Base-by-base conservation (phyloP, 2,113 vertebrate species). In the Gnathonemus echidnorhynchus region DNA sequence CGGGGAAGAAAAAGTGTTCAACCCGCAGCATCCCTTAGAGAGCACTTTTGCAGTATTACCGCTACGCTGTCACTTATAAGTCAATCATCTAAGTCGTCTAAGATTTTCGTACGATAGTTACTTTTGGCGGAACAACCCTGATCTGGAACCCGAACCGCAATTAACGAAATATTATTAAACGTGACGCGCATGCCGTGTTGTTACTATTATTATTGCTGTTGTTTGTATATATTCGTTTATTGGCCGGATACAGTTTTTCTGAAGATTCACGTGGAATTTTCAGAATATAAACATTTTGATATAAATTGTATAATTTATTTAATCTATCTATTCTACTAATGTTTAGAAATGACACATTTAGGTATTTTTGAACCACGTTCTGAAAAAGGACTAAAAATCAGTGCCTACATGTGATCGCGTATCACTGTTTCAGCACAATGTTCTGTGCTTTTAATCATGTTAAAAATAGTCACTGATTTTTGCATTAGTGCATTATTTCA, bases 31-130 rank as follows among this genome's bases (percentile, higher is more conserved):
- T 86, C 91, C 62, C 46, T 90, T 89, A 91, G 90, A 88, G 90
- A 92, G 48, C 39, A 62, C 80, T 10, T 91, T 90, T 92, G 91
- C 90, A 93, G 95, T 93, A 95, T 95, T 95, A 96, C 94, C 93
- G 91, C 93, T 89, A 91, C 94, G 94, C 94, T 94, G 93, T 92
- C 94, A 93, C 95, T 93, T 94, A 94, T 91, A 93, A 94, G 94
- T 95, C 93, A 91, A 94, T 94, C 93, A 93, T 91, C 91, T 91
- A 89, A 88, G 80, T 89, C 92, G 90, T 92, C 92, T 89, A 88
- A 92, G 92, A 93, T 94, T 91, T 89, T 91, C 91, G 93, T 80
- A 80, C 92, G 90, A 85, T 91, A 91, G 94, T 92, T 94, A 93
- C 92, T 45, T 88, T 83, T 42, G 19, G 86, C 49, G 49, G 86